Base-by-base conservation (phyloP, 2,797 vertebrate species). In the Kryptolebias ocellatus region DNA sequence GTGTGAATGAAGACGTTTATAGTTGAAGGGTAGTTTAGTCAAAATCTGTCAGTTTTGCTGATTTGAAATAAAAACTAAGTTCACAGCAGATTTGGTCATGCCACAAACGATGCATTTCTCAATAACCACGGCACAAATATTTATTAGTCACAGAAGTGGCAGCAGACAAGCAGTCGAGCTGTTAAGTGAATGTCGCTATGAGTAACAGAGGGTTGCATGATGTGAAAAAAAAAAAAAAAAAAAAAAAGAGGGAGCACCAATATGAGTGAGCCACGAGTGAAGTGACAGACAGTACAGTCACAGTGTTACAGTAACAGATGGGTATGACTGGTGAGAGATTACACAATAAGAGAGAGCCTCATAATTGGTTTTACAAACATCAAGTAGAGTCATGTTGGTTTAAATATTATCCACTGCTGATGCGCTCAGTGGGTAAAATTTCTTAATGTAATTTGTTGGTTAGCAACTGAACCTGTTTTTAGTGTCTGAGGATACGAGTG, bases 91-190 rank as follows among this genome's bases (percentile, higher is more conserved):
- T 37, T 37, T 37, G 6, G 11, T 61, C n/a, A 53, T 20, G 46
- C 24, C 37, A 15, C 1, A 2, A 18, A 50, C 17, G 54, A 4
- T 64, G 18, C 1, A 52, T 72, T 61, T 50, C 39, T 59, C 9
- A 58, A 50, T 66, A 45, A 61, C 4, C 27, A 49, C 39, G 31
- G 58, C 2, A 44, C 5, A 45, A 47, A 67, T 63, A 59, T 69
- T 59, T 63, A 53, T 77, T 60, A 74, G 53, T 87, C 60, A 83
- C 49, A 59, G 37, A 53, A 50, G 18, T 44, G 68, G 70, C 65
- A 47, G 62, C 71, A 64, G 55, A 69, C 45, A 1, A 18, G 20
- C 1, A 17, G 70, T 71, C 68, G 65, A 2, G 57, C 24, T 4
- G 0, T 37, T 12, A 24, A 59, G 70, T 46, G 29, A 64, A 60